phyloP scores from a whole-genome alignment of 2,113 vertebrate genomes.

The Hippocampus comes region DNA sequence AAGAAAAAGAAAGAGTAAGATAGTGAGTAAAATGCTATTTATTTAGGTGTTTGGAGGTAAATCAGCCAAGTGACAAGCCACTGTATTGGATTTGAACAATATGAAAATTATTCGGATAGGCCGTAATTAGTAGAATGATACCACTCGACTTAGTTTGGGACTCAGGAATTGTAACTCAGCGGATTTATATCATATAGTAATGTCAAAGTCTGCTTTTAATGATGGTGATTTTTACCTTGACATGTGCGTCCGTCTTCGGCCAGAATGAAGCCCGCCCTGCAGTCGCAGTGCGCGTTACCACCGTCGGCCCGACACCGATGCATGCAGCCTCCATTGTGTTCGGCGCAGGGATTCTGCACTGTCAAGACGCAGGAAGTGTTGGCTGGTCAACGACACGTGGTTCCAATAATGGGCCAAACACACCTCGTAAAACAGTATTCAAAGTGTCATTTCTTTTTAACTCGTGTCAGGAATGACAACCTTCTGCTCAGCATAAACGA shows the following conservation, averaged over 20 bases:
- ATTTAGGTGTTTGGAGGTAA: neutral
- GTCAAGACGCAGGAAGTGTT: slow-evolving; percentile 32
- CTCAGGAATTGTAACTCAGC: neutral
- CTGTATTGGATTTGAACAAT: neutral
- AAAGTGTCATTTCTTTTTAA: slow-evolving; percentile 21
- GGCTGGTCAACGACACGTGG: neutral
- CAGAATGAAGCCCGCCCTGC: slow-evolving; percentile 78
- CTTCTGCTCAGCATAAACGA: slow-evolving; percentile 37
- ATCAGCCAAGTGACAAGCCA: neutral
- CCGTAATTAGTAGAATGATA: neutral
- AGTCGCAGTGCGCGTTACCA: slow-evolving; percentile 75
- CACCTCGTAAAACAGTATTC: neutral
- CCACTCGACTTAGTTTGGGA: neutral
- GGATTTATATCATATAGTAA: neutral
- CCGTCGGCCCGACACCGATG: slow-evolving; percentile 76
- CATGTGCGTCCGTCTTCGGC: slow-evolving; percentile 77
- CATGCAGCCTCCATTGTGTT: slow-evolving; percentile 85
- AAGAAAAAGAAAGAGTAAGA: slow-evolving; percentile 6
- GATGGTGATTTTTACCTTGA: slow-evolving; percentile 68
- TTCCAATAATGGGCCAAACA: neutral
- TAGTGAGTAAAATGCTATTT: neutral
- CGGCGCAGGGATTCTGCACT: slow-evolving; percentile 79
- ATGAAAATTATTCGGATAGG: neutral
- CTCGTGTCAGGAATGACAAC: slow-evolving; percentile 36
- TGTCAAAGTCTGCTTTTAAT: neutral